Evolutionary conservation across 2,888 invertebrate species (phyloP).

Genomic region (Enchytraeus crypticus): DNA sequence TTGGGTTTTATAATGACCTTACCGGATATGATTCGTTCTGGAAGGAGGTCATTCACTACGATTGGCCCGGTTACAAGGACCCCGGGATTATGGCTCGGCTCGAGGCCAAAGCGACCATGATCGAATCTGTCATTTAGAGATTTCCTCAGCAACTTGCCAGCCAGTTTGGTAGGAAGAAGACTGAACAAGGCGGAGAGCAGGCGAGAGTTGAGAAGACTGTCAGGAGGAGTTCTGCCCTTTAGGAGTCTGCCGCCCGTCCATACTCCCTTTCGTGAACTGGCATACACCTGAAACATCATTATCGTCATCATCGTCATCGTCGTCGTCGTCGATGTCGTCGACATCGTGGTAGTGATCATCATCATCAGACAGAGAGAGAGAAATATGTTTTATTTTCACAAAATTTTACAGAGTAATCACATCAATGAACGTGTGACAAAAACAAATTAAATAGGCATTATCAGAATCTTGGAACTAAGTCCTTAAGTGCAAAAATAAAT

Average conservation of each 20-base stretch:
- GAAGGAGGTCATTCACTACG: slow-evolving; percentile 49
- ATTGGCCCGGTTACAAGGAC: slow-evolving; percentile 37
- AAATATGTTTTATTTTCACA: no score
- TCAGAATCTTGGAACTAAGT: no score
- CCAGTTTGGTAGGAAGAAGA: background rate
- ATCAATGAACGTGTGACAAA: no score
- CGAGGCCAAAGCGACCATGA: slow-evolving; percentile 46
- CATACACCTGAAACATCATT: no score
- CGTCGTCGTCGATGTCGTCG: no score
- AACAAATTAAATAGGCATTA: no score
- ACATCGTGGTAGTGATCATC: no score
- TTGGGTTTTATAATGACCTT: slow-evolving; percentile 42
- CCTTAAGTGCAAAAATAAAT: no score
- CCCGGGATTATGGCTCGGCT: slow-evolving; percentile 45
- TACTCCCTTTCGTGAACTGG: slow-evolving; percentile 48
- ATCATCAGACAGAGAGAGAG: no score
- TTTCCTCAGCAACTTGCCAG: slow-evolving; percentile 10
- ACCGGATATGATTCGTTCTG: no score
- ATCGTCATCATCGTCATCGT: no score
- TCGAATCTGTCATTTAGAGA: slow-evolving; percentile 40
- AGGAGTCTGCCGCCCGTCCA: slow-evolving; percentile 48
- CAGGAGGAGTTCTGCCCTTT: slow-evolving; percentile 34
- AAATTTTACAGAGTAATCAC: no score
- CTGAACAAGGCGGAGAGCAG: slow-evolving; percentile 8
- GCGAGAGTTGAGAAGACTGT: slow-evolving; percentile 29